Base-by-base conservation (phyloP, 2,888 invertebrate genomes). In the Drosophila diplacantha region DNA sequence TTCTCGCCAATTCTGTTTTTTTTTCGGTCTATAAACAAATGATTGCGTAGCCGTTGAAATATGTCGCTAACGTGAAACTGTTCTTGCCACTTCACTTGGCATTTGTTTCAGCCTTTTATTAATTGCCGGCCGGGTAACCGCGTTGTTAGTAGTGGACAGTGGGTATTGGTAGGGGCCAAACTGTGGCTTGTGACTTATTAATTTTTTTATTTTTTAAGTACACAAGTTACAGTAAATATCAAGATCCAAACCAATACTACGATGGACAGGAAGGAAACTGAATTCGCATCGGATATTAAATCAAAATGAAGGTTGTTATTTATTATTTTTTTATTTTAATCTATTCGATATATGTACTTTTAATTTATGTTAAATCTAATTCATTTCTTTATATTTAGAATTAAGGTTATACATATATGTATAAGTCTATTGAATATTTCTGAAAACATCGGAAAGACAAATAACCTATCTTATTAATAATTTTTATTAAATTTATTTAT, bases 1-100 rank as follows among this genome's bases (percentile, higher is more conserved):
- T 39, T 47, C 18, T 51, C 38, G 52, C 51, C 18, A 18, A 50
- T 54, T 26, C 14, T 11, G n/a, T 24, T 44, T 24, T 61, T 62
- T 47, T 18, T 38, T 8, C 18, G 38, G n/a, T 35, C 59, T 60
- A 71, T 61, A 73, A 69, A 52, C 58, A 74, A 74, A 81, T 72
- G 58, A 75, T 81, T 75, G 75, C 77, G 81, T 75, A 71, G 65
- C 59, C 54, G 58, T 51, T 64, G 20, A 72, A 68, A 72, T 75
- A 77, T 80, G 81, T 75, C 53, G 62, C 56, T 50, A 55, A 60
- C 43, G 39, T 44, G 46, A 58, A 61, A 65, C 61, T 18, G 47
- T 49, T 67, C 50, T 49, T 34, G 47, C 69, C 53, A 63, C 52
- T 47, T 62, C 41, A 47, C 37, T 63, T 55, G 26, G 37, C 37